phyloP scores from a whole-genome alignment of 1,140 invertebrate genomes.

The Drosophila jambulina region DNA sequence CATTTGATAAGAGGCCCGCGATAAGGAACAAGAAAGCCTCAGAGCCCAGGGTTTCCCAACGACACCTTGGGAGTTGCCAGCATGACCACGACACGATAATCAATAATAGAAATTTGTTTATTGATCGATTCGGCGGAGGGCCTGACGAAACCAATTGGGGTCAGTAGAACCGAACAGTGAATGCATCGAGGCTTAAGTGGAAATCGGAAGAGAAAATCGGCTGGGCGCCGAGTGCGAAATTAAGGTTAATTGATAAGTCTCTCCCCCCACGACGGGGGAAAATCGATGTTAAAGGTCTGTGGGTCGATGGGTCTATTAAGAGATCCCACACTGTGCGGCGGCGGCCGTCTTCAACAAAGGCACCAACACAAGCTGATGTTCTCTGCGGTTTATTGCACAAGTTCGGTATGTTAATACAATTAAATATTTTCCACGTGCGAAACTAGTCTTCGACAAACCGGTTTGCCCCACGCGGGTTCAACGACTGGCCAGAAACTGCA shows the following conservation, averaged over 20 bases:
- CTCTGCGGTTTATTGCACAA: constrained; percentile 17
- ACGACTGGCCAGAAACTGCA: constrained; percentile 22
- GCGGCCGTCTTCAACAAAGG: not conserved
- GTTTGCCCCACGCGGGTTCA: constrained; percentile 36
- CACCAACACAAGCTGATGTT: constrained; percentile 7
- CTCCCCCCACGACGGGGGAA: not conserved
- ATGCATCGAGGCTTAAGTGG: constrained; percentile 36
- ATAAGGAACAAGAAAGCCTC: constrained; percentile 35
- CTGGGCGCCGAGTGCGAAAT: constrained; percentile 61
- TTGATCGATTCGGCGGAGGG: constrained; percentile 42
- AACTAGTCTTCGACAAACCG: constrained; percentile 28
- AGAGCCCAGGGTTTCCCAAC: constrained; percentile 32
- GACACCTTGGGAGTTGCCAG: constrained; percentile 31
- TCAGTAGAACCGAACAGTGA: constrained; percentile 29
- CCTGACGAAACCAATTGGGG: constrained; percentile 51
- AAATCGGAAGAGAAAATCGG: constrained; percentile 32
- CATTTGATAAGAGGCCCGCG: constrained; percentile 37
- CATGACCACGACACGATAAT: constrained; percentile 49
- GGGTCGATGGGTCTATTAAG: constrained; percentile 21
- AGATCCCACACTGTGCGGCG: constrained; percentile 2
- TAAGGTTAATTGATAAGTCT: constrained; percentile 67
- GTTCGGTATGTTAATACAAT: constrained; percentile 32
- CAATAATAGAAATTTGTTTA: constrained; percentile 69
- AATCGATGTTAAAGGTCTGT: constrained; percentile 38
- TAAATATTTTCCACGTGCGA: constrained; percentile 29